Evolutionary conservation across 2,113 vertebrate species (phyloP), one percentile per base, ranked within the genome.

Genomic region (Struthio camelus): DNA sequence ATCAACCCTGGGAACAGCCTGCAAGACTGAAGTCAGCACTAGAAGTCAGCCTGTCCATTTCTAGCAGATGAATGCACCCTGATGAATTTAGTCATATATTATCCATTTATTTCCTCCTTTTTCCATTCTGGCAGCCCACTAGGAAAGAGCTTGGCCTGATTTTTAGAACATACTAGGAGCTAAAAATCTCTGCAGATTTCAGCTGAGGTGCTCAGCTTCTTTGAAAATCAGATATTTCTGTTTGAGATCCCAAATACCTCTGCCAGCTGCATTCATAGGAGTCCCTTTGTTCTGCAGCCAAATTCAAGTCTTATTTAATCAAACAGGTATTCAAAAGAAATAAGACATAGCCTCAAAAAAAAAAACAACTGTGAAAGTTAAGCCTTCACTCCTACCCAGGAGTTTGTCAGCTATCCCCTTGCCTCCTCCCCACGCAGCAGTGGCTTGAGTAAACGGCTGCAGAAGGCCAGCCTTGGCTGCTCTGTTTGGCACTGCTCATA

Each of bases 401-500:
- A 72, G 42, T 7, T 59, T 59, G 53, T 9, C 54, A 58, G 46
- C 32, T 44, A 32, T 56, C 84, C 40, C 32, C 80, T 38, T 83
- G 40, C n/a, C 38, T 58, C 85, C 36, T 58, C 20, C 71, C 27
- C 23, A 24, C 66, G 30, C 15, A 75, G 46, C 32, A 38, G 42
- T 7, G 9, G 22, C n/a, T 11, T 44, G 44, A 15, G 7, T 17
- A 34, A 23, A 20, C 65, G 22, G 32, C 56, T 56, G 40, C 53
- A 25, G 7, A 20, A 70, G 10, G 30, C 59, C 67, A 79, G 88
- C 69, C 44, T 66, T 66, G 20, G 3, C 61, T 46, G 20, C 86
- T 69, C 28, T 6, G 5, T 48, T 0, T 0, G 1, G 8, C 6
- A 5, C 54, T 23, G 70, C 54, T 7, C 56, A 30, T 14, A 51